phyloP scores from a whole-genome alignment of 2,797 vertebrate genomes.

The Chaunax sp. region DNA sequence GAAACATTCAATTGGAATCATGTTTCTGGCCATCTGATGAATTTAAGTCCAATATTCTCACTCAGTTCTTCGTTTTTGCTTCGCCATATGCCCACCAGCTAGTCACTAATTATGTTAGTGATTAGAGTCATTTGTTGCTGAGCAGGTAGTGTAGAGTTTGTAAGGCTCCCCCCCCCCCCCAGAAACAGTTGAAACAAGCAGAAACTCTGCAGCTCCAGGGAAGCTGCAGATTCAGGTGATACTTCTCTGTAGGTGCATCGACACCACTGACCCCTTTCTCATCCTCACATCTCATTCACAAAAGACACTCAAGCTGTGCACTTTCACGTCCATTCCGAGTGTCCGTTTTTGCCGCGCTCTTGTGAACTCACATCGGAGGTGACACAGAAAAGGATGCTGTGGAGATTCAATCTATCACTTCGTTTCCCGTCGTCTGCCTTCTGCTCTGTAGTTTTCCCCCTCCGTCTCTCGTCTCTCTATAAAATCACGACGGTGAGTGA shows the following conservation, averaged over 20 bases:
- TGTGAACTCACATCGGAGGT: constrained; percentile 10
- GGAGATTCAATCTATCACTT: constrained; percentile 10
- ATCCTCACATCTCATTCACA: not conserved
- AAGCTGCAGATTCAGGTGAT: not conserved
- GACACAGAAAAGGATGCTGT: constrained; percentile 32
- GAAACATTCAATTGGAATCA: not conserved
- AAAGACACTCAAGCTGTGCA: not conserved
- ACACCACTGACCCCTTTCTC: not conserved
- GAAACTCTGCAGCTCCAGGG: not conserved
- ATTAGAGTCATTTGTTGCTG: no score
- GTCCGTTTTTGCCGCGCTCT: not conserved
- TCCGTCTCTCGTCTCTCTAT: not conserved
- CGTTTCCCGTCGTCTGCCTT: constrained; percentile 5
- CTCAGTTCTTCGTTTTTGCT: not conserved
- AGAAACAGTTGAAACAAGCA: not conserved
- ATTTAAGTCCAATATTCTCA: not conserved
- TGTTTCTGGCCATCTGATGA: not conserved
- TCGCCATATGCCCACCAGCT: not conserved
- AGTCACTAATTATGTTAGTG: no score
- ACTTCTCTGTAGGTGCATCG: not conserved
- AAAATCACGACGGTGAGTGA: constrained; percentile 24
- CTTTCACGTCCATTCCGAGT: no score
- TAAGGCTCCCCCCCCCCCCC: no score
- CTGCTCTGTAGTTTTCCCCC: not conserved
- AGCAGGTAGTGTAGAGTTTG: not conserved